Base-by-base conservation (phyloP, 2,113 vertebrate species). In the Grammomys dolichurus region DNA sequence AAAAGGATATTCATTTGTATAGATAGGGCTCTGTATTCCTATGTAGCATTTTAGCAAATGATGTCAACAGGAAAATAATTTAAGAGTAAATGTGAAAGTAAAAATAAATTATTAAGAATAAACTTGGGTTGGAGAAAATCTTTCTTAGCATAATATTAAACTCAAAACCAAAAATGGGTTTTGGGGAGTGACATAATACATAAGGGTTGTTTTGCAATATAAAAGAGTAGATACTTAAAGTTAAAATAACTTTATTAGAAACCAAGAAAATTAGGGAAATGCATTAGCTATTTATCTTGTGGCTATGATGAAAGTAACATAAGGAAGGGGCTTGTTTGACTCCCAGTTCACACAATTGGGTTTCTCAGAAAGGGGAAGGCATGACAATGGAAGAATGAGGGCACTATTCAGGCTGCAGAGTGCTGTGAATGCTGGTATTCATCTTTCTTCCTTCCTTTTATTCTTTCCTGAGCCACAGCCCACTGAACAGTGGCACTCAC, bases 41-140 rank as follows among this genome's bases (percentile, higher is more conserved):
- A n/a, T 77, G n/a, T 58, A 73, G 28, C 11, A 87, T 2, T 67
- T 70, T 36, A 95, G 56, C 7, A 80, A 77, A 58, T 77, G n/a
- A 73, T 96, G 80, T 26, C 20, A 70, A 28, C 85, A 92, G 28
- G 87, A 56, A 28, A 90, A 72, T 81, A 91, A 82, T 46, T 90
- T 58, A 76, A 80, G 11, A 67, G 40, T 90, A 91, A 85, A 69
- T 91, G 73, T 72, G 58, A 94, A 77, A 81, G n/a, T 89, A 22
- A 40, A 95, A 93, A 22, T 69, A 33, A 88, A 72, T 77, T 94
- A 54, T 95, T 46, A 73, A 89, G 92, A 51, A 51, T 95, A 88
- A 97, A 95, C 20, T 13, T 70, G 73, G 24, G 9, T 7, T 89
- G 13, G 24, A 33, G 56, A 77, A 96, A 92, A 12, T 63, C 11